These are phyloP conservation scores for Sussaba pulchella DNA, from an alignment of 2,888 invertebrate genomes.

Conservation along the genomic window DNA sequence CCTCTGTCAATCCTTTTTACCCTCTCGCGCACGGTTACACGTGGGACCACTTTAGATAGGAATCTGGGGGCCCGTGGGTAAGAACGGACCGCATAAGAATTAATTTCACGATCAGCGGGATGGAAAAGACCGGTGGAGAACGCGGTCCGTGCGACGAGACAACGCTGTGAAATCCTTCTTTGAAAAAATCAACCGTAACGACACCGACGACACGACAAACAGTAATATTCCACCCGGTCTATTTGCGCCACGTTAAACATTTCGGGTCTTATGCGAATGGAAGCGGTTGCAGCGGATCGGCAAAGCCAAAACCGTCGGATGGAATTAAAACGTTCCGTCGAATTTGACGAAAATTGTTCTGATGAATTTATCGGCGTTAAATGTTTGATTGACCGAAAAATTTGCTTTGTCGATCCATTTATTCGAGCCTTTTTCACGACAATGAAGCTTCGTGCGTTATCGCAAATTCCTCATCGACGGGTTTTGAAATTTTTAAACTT, in stretches of 20 bases:
- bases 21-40: conserved; percentile 55
- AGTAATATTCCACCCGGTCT: conserved; percentile 12
- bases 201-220: conserved; percentile 2
- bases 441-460: too few relatives aligned
- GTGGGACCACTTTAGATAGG: conserved; percentile 70
- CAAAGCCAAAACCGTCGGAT: background rate
- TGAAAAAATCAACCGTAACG: conserved; percentile 6
- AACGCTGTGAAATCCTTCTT: background rate
- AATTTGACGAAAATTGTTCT: background rate
- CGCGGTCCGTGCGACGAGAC: conserved; percentile 7
- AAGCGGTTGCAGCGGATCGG: background rate
- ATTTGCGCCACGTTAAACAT: background rate
- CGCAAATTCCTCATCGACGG: too few relatives aligned
- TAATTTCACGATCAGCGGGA: conserved; percentile 66
- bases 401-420: too few relatives aligned
- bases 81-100: conserved; percentile 68
- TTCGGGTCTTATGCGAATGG: background rate
- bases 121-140: conserved; percentile 40
- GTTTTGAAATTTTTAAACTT: too few relatives aligned
- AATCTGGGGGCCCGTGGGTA: conserved; percentile 64
- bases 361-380: too few relatives aligned
- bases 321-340: background rate
- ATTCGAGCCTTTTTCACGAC: too few relatives aligned
- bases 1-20: conserved; percentile 32
- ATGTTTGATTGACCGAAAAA: too few relatives aligned